Percentiles rank a stretch among this genome's conserved stretches.
Evolutionary conservation across 2,888 invertebrate species (phyloP).

Genomic region (Machimus atricapillus): DNA sequence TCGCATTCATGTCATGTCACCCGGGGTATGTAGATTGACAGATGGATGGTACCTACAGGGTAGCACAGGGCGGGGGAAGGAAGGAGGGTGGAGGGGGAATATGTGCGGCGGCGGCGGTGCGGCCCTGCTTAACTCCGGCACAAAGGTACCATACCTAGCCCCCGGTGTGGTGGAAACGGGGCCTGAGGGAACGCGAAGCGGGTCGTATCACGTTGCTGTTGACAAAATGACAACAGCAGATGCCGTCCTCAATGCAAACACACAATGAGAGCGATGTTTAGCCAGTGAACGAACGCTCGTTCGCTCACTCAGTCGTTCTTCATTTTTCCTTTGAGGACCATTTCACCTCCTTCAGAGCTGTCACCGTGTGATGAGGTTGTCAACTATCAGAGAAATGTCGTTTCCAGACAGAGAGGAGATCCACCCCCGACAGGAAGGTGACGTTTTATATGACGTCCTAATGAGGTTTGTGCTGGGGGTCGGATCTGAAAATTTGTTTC

Average conservation of each 20-base stretch:
- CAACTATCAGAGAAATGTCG: slow-evolving; percentile 40
- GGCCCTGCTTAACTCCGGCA: neutral
- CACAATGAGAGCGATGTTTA: slow-evolving; percentile 43
- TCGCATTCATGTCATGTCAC: slow-evolving; percentile 37
- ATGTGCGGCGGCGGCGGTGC: neutral
- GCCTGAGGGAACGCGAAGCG: neutral
- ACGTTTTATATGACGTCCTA: slow-evolving; percentile 15
- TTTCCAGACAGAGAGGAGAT: slow-evolving; percentile 13
- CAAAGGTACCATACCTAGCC: neutral
- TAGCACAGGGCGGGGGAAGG: neutral
- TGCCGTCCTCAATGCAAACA: slow-evolving; percentile 39
- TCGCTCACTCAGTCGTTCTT: neutral
- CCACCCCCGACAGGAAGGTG: neutral
- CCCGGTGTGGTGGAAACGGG: neutral
- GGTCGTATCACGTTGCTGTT: slow-evolving; percentile 39
- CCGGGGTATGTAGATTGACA: slow-evolving; percentile 42
- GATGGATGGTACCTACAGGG: slow-evolving; percentile 42
- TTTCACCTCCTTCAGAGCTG: slow-evolving; percentile 42
- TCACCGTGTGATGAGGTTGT: slow-evolving; percentile 42
- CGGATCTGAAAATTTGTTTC: neutral
- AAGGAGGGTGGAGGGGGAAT: neutral
- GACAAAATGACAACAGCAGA: slow-evolving; percentile 47
- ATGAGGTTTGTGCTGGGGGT: slow-evolving; percentile 2
- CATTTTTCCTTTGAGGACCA: slow-evolving; percentile 29
- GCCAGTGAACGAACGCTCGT: neutral